phyloP scores from a whole-genome alignment of 1,140 invertebrate species.

The Zaprionus tsacasi region DNA sequence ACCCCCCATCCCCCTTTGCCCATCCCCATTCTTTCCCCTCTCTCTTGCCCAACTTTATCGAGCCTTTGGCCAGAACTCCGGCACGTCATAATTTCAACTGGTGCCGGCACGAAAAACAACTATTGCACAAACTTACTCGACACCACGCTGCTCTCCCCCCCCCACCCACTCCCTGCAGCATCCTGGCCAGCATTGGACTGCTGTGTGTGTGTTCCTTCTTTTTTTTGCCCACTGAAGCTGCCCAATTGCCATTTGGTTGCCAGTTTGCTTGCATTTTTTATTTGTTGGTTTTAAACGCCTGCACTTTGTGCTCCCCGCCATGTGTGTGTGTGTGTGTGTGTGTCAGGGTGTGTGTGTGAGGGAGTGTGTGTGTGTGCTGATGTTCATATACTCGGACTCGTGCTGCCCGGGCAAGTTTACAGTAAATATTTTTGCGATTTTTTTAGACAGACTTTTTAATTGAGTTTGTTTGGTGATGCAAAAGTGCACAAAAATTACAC shows the following conservation, averaged over 20 bases:
- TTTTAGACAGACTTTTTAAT: constrained; percentile 79
- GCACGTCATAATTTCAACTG: constrained; percentile 78
- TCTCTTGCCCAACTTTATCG: constrained; percentile 18
- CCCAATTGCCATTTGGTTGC: constrained; percentile 81
- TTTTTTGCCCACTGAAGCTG: constrained; percentile 50
- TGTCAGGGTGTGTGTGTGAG: constrained; percentile 16
- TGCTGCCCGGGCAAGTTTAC: constrained; percentile 62
- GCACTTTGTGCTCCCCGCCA: constrained; percentile 56
- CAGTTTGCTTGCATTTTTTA: constrained; percentile 80
- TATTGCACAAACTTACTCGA: constrained; percentile 67
- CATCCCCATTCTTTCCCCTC: neutral
- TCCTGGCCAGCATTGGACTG: neutral
- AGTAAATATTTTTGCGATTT: constrained; percentile 82
- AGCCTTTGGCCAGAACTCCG: constrained; percentile 49
- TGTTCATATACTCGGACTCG: constrained; percentile 68
- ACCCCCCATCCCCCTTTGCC: neutral
- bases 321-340: constrained; percentile 5
- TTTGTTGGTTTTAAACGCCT: constrained; percentile 79
- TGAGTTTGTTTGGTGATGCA: constrained; percentile 82
- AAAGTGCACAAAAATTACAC: constrained; percentile 81
- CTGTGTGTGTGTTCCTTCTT: constrained; percentile 1
- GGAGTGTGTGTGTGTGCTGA: constrained; percentile 40
- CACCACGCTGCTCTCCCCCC: constrained; percentile 59
- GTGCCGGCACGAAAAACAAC: constrained; percentile 61
- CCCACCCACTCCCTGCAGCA: constrained; percentile 23